A percentile compares a stretch with the other conserved stretches of the same genome.
These are phyloP conservation scores for Pachymerium ferrugineum DNA, from an alignment of 2,888 invertebrate species.

Conservation along the genomic window DNA sequence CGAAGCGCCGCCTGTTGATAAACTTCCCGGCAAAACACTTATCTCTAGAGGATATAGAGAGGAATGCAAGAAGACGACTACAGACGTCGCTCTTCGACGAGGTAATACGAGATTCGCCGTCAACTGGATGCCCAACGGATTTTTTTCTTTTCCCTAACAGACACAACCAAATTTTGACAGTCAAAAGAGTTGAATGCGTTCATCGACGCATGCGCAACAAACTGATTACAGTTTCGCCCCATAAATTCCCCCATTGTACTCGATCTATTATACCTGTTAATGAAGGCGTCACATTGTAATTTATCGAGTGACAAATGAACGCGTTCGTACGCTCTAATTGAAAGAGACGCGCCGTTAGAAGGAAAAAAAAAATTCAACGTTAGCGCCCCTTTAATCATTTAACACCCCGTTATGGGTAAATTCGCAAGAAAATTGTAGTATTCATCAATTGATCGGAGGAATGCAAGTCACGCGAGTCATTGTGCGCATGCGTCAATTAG, in stretches of 20 bases:
- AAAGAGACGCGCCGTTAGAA: not conserved
- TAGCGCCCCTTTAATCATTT: no score
- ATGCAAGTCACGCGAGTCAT: not conserved
- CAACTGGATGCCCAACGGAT: no score
- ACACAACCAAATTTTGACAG: no score
- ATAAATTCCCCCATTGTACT: not conserved
- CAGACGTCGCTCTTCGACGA: not conserved
- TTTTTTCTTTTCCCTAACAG: no score
- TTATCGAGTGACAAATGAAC: not conserved
- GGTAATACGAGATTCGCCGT: not conserved
- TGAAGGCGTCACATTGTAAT: not conserved
- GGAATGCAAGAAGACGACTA: not conserved
- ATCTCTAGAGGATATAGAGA: not conserved
- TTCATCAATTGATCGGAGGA: no score
- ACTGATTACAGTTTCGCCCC: no score
- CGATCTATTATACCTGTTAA: not conserved
- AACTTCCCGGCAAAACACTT: not conserved
- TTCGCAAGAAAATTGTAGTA: no score
- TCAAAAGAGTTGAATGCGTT: not conserved
- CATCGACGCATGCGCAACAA: not conserved
- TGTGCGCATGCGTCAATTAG: not conserved
- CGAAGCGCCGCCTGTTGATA: not conserved
- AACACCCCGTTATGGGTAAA: no score
- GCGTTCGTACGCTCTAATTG: not conserved
- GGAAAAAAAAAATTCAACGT: no score